Evolutionary conservation across 2,113 vertebrate species (phyloP).

Genomic region (human (Homo sapiens)): GRCh38 chr2:14400501-14401000

Average conservation of each 20-base stretch:
- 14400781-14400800: background rate
- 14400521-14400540: rapidly evolving
- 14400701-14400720: background rate
- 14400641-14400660: background rate
- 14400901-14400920: background rate
- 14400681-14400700: background rate
- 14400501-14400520: background rate
- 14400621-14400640: too few relatives aligned
- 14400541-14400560: rapidly evolving
- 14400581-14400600: background rate
- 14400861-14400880: background rate
- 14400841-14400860: background rate
- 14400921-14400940: background rate
- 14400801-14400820: too few relatives aligned
- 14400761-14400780: background rate
- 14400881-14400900: background rate
- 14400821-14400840: background rate
- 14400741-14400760: background rate
- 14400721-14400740: background rate
- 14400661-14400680: background rate
- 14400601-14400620: background rate
- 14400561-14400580: rapidly evolving
- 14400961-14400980: background rate
- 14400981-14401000: background rate
- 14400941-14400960: background rate